phyloP scores from a whole-genome alignment of 2,113 vertebrate species.

The Rhombomys opimus region DNA sequence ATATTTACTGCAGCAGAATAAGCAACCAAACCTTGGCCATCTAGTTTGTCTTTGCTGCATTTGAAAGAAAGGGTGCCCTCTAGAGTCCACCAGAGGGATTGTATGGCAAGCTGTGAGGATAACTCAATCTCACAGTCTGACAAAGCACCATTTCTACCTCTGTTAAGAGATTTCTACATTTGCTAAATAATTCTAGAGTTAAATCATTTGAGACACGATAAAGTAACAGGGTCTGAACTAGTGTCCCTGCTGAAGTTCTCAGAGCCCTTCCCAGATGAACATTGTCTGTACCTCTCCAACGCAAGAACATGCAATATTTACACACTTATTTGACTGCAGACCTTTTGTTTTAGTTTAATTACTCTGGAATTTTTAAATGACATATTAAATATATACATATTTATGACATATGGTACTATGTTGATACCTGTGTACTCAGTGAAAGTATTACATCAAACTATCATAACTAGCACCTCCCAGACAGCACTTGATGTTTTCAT shows the following conservation, averaged over 20 bases:
- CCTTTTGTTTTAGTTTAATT: neutral
- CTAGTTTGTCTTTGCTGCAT: constrained; percentile 1
- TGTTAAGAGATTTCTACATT: constrained; percentile 4
- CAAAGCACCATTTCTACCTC: constrained; percentile 24
- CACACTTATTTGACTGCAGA: neutral
- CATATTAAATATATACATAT: neutral
- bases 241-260: neutral
- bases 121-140: neutral
- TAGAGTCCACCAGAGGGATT: neutral
- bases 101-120: neutral
- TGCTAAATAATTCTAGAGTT: neutral
- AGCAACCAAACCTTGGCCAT: neutral
- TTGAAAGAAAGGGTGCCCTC: constrained; percentile 58
- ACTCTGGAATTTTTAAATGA: neutral
- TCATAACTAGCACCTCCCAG: neutral
- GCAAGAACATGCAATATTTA: neutral
- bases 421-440: neutral
- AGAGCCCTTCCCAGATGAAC: neutral
- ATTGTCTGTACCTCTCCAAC: neutral
- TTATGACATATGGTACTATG: neutral
- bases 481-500: neutral
- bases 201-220: neutral
- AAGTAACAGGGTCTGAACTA: neutral
- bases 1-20: constrained; percentile 29
- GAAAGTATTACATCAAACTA: neutral